phyloP scores from a whole-genome alignment of 2,888 invertebrate species.

The Ephialtes manifestator region DNA sequence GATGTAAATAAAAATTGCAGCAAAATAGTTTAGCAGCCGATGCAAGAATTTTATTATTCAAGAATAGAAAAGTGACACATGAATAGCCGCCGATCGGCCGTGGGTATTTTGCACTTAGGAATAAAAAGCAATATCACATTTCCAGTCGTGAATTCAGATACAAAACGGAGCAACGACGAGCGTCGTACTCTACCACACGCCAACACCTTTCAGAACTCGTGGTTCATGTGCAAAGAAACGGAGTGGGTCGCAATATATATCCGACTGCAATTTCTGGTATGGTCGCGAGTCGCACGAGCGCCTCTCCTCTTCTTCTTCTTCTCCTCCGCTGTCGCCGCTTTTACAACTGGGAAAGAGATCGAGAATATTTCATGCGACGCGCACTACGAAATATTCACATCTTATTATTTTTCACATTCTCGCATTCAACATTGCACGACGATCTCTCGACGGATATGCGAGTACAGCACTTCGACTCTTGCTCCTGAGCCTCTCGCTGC shows the following conservation, averaged over 20 bases:
- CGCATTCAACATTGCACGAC: conserved; percentile 45
- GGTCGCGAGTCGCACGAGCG: not conserved
- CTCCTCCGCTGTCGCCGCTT: not conserved
- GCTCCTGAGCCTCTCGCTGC: conserved; percentile 17
- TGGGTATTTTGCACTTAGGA: conserved; percentile 36
- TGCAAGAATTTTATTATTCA: not conserved
- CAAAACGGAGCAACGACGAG: conserved; percentile 25
- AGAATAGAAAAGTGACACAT: conserved; percentile 16
- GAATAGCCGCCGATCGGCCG: conserved; percentile 16
- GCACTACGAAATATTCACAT: conserved; percentile 52
- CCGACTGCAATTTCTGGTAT: conserved; percentile 52
- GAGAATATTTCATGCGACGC: conserved; percentile 32
- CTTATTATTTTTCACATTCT: conserved; percentile 57
- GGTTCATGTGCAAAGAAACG: conserved; percentile 6
- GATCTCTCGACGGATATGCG: conserved; percentile 46
- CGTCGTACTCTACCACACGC: conserved; percentile 8
- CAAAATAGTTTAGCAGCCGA: not conserved
- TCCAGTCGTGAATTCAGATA: conserved; percentile 33
- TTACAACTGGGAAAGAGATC: not conserved
- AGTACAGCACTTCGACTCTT: conserved; percentile 39
- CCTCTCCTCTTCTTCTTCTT: not conserved
- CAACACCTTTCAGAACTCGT: conserved; percentile 48
- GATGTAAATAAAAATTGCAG: not conserved
- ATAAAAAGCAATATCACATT: conserved; percentile 56
- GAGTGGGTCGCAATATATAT: conserved; percentile 60